Base-by-base conservation (phyloP, 2,888 invertebrate species). In the Anorthoa munda region DNA sequence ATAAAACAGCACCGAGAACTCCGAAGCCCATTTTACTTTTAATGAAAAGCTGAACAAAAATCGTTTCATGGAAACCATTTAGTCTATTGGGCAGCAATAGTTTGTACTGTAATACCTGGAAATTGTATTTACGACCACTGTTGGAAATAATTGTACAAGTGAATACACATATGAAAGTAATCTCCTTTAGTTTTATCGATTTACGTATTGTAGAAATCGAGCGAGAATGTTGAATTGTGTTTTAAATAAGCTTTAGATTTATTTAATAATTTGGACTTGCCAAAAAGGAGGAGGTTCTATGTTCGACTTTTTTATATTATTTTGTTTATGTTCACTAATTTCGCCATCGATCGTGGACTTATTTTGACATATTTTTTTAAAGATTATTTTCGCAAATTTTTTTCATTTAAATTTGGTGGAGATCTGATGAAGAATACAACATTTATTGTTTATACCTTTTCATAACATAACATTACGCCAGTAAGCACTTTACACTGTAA, bases 51-150 rank as follows among this genome's bases (percentile, higher is more conserved):
- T 66, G 18, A 55, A 56, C 48, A 69, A 61, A 66, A 79, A 74
- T 55, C 50, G 60, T 68, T 86, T 78, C 71, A 65, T 68, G 71
- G 82, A 86, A 84, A 68, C 68, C 26, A 75, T 75, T 81, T 61
- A 56, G 45, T 73, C 48, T 59, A 77, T 73, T 77, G 71, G 72
- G 45, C 53, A 70, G 56, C 66, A 59, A 72, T 79, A 61, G 56
- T 53, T 75, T 72, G 61, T 61, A 46, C 50, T n/a, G 46, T 69
- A 23, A 73, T 86, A 75, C 84, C 72, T 73, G 78, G 75, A 86
- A 86, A 65, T 21, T 61, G 58, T 72, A 63, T 66, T 51, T 39
- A 58, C 53, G 39, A 59, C 65, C 1, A 53, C 60, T 59, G 61
- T 61, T 21, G 45, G 67, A 74, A 66, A 77, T 84, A 75, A 78